These are phyloP conservation scores for Paramisgurnus dabryanus DNA, from an alignment of 2,113 vertebrate species.

Conservation along the genomic window DNA sequence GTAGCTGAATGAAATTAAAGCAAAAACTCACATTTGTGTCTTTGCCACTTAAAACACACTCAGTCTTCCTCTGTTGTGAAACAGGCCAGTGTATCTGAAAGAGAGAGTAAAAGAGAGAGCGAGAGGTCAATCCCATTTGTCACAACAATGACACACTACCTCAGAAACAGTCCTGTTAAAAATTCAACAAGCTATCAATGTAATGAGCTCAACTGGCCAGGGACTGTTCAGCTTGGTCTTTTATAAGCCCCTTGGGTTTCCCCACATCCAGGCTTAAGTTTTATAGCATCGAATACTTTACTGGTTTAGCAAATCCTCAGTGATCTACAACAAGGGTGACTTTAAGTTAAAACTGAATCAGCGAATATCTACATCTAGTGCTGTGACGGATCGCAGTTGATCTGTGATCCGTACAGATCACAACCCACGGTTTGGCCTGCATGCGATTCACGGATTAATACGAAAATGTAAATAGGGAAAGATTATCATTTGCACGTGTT, in stretches of 20 bases:
- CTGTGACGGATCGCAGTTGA: too few relatives aligned
- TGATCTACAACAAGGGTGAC: background rate
- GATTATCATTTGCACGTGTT: too few relatives aligned
- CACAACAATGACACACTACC: constrained; percentile 54
- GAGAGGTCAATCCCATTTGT: constrained; percentile 48
- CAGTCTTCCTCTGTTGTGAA: constrained; percentile 88
- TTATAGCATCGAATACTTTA: constrained; percentile 42
- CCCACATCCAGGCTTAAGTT: constrained; percentile 50
- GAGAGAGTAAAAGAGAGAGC: constrained; percentile 43
- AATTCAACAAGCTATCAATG: constrained; percentile 60
- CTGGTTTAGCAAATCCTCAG: constrained; percentile 23
- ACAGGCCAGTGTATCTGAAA: constrained; percentile 96
- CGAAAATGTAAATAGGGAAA: too few relatives aligned
- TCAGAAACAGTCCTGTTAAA: constrained; percentile 38
- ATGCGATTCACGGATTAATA: too few relatives aligned
- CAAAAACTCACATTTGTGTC: constrained; percentile 89
- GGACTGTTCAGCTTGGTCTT: constrained; percentile 55
- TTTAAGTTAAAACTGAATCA: too few relatives aligned
- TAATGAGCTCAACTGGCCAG: constrained; percentile 45
- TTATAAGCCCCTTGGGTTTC: constrained; percentile 59
- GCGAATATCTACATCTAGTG: too few relatives aligned
- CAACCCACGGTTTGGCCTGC: too few relatives aligned
- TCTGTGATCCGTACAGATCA: too few relatives aligned
- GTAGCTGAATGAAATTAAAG: constrained; percentile 16
- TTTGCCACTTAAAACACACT: constrained; percentile 94